Conservation (phyloP, 2,113 vertebrate species). For the Gadus chalcogrammus region DNA sequence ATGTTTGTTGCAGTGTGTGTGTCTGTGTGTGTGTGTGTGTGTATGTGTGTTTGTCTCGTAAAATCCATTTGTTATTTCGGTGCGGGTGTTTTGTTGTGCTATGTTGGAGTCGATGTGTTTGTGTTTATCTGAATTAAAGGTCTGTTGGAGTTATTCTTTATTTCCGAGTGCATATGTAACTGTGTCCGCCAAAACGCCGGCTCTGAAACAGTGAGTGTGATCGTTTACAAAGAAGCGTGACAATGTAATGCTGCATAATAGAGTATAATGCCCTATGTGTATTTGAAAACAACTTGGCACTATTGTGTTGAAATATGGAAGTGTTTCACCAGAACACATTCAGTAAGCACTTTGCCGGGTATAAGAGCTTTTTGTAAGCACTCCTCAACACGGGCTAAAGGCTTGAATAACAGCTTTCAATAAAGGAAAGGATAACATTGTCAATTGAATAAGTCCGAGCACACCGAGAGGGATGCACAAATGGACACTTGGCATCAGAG, state of each 20-base stretch:
- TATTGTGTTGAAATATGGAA: constrained; percentile 54
- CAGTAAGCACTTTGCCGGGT: constrained; percentile 47
- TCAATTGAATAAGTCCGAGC: constrained; percentile 35
- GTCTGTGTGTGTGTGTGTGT: constrained; percentile 16
- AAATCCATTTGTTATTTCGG: no score
- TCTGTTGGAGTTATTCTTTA: constrained; percentile 3
- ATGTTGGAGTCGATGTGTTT: constrained; percentile 2
- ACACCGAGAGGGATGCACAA: constrained; percentile 53
- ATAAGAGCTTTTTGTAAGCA: constrained; percentile 28
- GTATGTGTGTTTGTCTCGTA: no score
- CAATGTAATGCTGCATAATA: constrained; percentile 41
- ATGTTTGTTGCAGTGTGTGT: not conserved
- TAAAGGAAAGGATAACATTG: constrained; percentile 58
- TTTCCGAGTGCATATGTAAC: constrained; percentile 9
- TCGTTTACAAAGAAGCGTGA: constrained; percentile 27
- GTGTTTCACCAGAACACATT: constrained; percentile 41
- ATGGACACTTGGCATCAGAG: constrained; percentile 37
- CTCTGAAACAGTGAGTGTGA: constrained; percentile 29
- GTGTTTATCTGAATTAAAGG: constrained; percentile 16
- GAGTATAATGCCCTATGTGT: constrained; percentile 31
- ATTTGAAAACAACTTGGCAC: constrained; percentile 50
- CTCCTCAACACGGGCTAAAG: constrained; percentile 44
- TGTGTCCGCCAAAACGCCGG: constrained; percentile 9
- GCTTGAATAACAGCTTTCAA: constrained; percentile 53
- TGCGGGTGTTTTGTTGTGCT: constrained; percentile 11